These are phyloP conservation scores for Drosophila flavopinicola DNA, from an alignment of 2,888 invertebrate species.

Conservation along the genomic window DNA sequence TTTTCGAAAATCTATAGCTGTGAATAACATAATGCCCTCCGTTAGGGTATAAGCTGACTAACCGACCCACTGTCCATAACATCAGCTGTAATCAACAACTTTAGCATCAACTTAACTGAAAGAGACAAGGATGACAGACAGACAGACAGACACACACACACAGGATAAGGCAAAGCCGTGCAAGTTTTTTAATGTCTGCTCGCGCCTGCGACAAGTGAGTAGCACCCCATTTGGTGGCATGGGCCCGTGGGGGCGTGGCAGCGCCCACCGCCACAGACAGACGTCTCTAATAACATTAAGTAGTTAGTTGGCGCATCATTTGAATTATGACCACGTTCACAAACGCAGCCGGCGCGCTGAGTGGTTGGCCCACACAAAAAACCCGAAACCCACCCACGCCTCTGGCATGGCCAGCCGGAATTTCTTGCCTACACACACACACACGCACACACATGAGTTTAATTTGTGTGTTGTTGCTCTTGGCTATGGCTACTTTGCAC, in stretches of 20 bases:
- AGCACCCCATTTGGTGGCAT: conserved; percentile 27
- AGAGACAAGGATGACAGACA: conserved; percentile 23
- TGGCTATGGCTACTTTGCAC: conserved; percentile 52
- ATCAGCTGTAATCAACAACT: conserved; percentile 70
- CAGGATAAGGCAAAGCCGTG: conserved; percentile 27
- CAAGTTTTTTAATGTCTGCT: conserved; percentile 34
- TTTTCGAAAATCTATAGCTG: too few relatives aligned
- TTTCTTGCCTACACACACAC: not conserved
- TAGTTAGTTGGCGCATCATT: conserved; percentile 74
- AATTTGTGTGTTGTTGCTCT: conserved; percentile 42
- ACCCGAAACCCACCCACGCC: conserved; percentile 1
- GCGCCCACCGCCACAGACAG: conserved; percentile 45
- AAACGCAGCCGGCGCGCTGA: conserved; percentile 60
- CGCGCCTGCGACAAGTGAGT: conserved; percentile 22
- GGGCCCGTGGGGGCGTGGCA: conserved; percentile 52
- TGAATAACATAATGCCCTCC: not conserved
- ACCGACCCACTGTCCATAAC: conserved; percentile 1
- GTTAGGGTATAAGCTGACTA: not conserved
- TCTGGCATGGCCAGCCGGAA: conserved; percentile 8
- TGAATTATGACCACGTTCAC: conserved; percentile 74
- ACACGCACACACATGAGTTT: conserved; percentile 25
- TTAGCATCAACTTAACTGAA: conserved; percentile 61
- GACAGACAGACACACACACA: conserved; percentile 7
- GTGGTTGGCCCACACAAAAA: conserved; percentile 17
- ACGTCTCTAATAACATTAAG: conserved; percentile 75